phyloP scores from a whole-genome alignment of 2,888 invertebrate species.

The Cephus sareptanus region DNA sequence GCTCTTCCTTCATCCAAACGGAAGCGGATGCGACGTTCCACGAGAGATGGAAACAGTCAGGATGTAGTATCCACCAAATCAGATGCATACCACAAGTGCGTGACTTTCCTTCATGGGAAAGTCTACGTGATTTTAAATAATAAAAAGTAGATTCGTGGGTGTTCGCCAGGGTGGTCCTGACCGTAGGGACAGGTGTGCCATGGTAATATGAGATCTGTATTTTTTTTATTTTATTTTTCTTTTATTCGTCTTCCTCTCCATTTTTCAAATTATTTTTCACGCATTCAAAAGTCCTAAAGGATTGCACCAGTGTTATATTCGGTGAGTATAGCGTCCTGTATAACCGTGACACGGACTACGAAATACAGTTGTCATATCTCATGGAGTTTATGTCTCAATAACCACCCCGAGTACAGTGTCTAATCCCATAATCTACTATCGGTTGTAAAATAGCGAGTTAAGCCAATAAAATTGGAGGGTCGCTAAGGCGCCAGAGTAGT shows the following conservation, averaged over 20 bases:
- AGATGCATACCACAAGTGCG: not conserved
- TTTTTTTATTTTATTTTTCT: not conserved
- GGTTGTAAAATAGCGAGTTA: slow-evolving; percentile 29
- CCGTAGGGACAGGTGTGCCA: not conserved
- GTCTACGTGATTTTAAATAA: not conserved
- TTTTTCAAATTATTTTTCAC: slow-evolving; percentile 6
- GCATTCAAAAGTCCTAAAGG: not conserved
- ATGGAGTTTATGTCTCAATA: slow-evolving; percentile 48
- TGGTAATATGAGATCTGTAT: not conserved
- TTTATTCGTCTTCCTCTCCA: not conserved
- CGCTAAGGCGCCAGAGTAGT: slow-evolving; percentile 13
- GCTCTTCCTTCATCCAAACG: not conserved
- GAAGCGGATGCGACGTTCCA: not conserved
- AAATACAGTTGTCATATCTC: slow-evolving; percentile 43
- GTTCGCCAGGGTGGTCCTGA: not conserved
- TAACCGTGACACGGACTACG: not conserved
- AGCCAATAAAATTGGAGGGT: slow-evolving; percentile 21
- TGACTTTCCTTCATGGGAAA: not conserved
- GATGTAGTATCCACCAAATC: not conserved
- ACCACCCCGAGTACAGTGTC: slow-evolving; percentile 14
- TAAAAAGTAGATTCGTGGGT: not conserved
- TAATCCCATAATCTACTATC: slow-evolving; percentile 25
- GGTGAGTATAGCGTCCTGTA: not conserved
- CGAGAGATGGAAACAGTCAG: not conserved
- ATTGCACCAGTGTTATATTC: not conserved